Percentiles rank a stretch among this genome's conserved stretches.
Conservation (phyloP, 1,140 invertebrate genomes). For the Heliconius congener region DNA sequence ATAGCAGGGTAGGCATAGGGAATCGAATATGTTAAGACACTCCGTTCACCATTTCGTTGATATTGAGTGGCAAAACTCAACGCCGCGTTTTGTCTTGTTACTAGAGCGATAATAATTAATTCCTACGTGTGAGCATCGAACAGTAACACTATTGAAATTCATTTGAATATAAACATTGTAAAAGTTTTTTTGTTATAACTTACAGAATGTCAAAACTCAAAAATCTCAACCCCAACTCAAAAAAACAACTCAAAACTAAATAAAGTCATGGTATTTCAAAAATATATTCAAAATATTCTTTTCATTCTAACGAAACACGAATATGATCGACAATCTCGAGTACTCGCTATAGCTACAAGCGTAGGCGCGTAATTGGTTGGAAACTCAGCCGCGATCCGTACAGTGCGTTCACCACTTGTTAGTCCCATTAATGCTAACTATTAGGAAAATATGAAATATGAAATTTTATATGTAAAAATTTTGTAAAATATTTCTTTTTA, state of each 20-base stretch:
- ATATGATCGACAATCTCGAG: slow-evolving; percentile 18
- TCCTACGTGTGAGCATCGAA: no score
- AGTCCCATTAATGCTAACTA: slow-evolving; percentile 26
- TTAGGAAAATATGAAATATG: slow-evolving; percentile 25
- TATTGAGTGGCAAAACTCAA: no score
- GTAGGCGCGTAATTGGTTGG: slow-evolving; percentile 50
- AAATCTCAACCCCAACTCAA: no score
- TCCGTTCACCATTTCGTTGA: no score
- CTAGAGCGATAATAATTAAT: no score
- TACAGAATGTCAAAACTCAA: no score
- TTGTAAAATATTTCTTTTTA: slow-evolving; percentile 9
- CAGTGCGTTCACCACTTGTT: slow-evolving; percentile 13
- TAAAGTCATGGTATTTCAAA: neutral
- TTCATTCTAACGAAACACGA: slow-evolving; percentile 9
- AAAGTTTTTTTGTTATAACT: no score
- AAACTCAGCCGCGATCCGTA: slow-evolving; percentile 37
- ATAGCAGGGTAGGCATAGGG: no score
- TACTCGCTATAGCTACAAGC: slow-evolving; percentile 20
- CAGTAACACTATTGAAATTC: no score
- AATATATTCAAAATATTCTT: slow-evolving; percentile 6
- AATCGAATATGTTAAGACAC: no score
- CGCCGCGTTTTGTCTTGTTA: no score
- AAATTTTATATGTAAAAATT: slow-evolving; percentile 10
- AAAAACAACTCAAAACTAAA: neutral
- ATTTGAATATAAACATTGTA: no score